Conservation (phyloP, 2,113 vertebrate genomes). For the Tachysurus fulvidraco region DNA sequence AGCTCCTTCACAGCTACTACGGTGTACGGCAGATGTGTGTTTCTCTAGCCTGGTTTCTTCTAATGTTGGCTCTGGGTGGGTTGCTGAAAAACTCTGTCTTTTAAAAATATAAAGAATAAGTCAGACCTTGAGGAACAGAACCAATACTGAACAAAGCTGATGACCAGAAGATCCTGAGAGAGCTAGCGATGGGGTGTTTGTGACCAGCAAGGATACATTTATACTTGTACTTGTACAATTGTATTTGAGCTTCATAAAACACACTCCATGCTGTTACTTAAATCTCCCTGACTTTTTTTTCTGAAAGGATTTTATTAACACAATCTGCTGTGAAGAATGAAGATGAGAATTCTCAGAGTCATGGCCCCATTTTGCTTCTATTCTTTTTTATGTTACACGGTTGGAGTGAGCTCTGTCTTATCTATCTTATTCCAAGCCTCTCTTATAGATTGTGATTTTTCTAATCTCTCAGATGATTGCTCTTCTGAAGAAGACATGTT, state of each 20-base stretch:
- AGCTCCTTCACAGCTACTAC: too few species aligned
- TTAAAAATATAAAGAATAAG: neutral
- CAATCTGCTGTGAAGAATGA: neutral
- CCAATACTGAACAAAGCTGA: neutral
- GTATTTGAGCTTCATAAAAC: too few species aligned
- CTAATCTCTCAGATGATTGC: constrained; percentile 34
- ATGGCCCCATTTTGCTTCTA: neutral
- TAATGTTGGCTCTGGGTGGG: neutral
- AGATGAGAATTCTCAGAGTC: neutral
- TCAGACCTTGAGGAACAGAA: neutral
- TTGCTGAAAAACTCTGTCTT: neutral
- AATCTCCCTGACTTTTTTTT: neutral
- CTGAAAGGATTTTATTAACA: constrained; percentile 12
- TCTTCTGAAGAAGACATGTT: constrained; percentile 1
- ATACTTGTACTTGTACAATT: too few species aligned
- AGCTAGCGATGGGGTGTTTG: neutral
- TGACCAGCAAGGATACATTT: neutral
- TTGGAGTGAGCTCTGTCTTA: neutral
- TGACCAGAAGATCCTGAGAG: neutral
- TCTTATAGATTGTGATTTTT: constrained; percentile 17
- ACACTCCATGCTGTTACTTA: neutral
- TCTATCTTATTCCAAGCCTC: neutral
- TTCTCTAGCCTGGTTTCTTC: neutral
- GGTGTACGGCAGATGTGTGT: too few species aligned
- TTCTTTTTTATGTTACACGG: neutral